Conservation (phyloP, 2,113 vertebrate genomes). For the Coturnix japonica region DNA sequence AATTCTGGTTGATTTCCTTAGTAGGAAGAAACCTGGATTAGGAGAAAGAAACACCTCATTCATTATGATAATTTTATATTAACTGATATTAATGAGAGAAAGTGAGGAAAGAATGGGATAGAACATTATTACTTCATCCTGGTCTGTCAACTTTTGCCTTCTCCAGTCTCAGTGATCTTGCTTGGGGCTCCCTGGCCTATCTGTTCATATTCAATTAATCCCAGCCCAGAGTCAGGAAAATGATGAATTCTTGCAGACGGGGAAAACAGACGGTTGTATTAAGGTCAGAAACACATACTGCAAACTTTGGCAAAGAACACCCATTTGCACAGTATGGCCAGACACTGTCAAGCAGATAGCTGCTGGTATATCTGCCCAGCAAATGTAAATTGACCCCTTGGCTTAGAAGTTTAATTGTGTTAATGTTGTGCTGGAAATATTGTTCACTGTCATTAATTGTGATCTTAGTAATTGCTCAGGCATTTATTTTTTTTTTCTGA, state of each 20-base stretch:
- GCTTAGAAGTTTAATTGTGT: neutral
- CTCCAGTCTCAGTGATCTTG: neutral
- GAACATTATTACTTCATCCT: neutral
- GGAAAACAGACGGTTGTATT: neutral
- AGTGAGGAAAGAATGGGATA: neutral
- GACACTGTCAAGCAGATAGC: neutral
- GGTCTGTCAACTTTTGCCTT: neutral
- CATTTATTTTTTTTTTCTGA: neutral
- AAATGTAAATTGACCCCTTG: neutral
- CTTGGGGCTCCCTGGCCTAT: neutral
- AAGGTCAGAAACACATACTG: neutral
- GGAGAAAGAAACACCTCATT: neutral
- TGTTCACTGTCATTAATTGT: neutral
- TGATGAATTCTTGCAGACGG: neutral
- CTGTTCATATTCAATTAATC: conserved; percentile 21
- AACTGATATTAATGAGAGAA: neutral
- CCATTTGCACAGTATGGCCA: neutral
- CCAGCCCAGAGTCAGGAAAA: neutral
- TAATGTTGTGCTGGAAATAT: neutral
- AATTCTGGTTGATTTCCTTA: neutral
- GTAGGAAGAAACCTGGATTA: neutral
- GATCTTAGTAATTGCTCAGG: neutral
- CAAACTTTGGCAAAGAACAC: conserved; percentile 18
- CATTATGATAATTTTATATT: neutral
- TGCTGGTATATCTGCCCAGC: neutral